A percentile compares a stretch with the other conserved stretches of the same genome.
Evolutionary conservation across 2,797 vertebrate species (phyloP).

Genomic region (Lacerta viridis): DNA sequence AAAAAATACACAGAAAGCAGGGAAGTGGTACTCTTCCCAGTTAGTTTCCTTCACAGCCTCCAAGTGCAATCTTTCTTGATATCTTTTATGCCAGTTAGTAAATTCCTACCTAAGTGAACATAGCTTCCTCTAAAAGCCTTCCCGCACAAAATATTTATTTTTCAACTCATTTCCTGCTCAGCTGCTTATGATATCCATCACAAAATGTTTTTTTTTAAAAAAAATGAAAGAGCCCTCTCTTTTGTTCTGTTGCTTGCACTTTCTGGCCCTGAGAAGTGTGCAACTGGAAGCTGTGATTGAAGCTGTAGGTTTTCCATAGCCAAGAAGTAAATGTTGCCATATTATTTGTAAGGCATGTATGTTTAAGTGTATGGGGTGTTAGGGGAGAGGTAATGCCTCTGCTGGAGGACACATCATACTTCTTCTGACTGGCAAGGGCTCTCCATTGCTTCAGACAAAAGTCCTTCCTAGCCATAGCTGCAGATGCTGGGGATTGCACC

Average conservation of each 20-base stretch:
- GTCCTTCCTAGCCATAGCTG: no score
- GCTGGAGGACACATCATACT: no score
- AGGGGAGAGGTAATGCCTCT: no score
- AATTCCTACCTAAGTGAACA: background rate
- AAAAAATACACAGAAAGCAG: background rate
- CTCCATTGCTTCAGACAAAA: no score
- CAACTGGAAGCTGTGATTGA: background rate
- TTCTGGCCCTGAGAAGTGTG: background rate
- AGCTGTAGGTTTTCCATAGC: background rate
- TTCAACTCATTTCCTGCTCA: constrained; percentile 6
- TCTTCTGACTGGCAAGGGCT: no score
- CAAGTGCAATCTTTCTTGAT: background rate
- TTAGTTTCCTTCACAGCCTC: background rate
- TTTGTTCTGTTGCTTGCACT: background rate
- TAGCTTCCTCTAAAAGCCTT: background rate
- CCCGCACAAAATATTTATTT: background rate
- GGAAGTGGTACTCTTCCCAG: background rate
- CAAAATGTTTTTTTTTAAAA: background rate
- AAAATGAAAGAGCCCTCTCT: background rate
- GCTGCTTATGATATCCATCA: background rate
- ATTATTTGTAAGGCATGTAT: background rate
- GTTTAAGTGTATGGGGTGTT: no score
- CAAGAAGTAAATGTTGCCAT: background rate
- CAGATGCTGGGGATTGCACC: no score
- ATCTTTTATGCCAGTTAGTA: background rate